Conservation (phyloP, 1,140 invertebrate species). For the Scaptomyza pallida region DNA sequence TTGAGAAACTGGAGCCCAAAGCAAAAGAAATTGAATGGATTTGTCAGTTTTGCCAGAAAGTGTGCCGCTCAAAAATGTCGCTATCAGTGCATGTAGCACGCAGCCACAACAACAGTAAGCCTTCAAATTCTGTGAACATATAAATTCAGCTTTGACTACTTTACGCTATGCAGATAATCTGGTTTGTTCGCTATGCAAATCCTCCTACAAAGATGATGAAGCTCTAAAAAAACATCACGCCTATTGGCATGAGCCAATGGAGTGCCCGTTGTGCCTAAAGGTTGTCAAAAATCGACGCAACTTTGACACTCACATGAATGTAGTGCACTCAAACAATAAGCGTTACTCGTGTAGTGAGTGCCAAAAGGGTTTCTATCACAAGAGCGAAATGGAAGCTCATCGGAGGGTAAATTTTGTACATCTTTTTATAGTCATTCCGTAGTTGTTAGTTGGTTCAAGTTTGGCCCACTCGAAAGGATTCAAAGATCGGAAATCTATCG, state of each 20-base stretch:
- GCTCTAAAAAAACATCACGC: slow-evolving; percentile 62
- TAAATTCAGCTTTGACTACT: background rate
- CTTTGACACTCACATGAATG: slow-evolving; percentile 65
- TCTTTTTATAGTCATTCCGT: too few species aligned
- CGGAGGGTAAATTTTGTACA: slow-evolving; percentile 46
- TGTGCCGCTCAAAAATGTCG: slow-evolving; percentile 75
- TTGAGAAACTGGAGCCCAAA: slow-evolving; percentile 20
- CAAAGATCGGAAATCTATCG: too few species aligned
- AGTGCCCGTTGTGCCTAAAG: slow-evolving; percentile 66
- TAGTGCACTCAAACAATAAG: slow-evolving; percentile 70
- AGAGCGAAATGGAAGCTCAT: slow-evolving; percentile 72
- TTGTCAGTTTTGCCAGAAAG: slow-evolving; percentile 75
- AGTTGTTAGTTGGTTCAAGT: too few species aligned
- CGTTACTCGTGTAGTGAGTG: slow-evolving; percentile 70
- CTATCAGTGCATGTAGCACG: slow-evolving; percentile 78
- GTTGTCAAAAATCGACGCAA: slow-evolving; percentile 72
- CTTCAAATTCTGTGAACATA: too few species aligned
- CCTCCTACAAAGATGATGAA: slow-evolving; percentile 61
- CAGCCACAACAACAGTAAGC: slow-evolving; percentile 77
- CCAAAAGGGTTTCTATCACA: slow-evolving; percentile 76
- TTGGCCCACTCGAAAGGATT: too few species aligned
- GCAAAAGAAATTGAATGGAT: slow-evolving; percentile 38
- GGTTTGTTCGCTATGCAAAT: slow-evolving; percentile 57
- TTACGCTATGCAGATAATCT: slow-evolving; percentile 59
- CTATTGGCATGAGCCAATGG: slow-evolving; percentile 62